phyloP scores from a whole-genome alignment of 1,140 invertebrate species.

The Oscheius sp. region DNA sequence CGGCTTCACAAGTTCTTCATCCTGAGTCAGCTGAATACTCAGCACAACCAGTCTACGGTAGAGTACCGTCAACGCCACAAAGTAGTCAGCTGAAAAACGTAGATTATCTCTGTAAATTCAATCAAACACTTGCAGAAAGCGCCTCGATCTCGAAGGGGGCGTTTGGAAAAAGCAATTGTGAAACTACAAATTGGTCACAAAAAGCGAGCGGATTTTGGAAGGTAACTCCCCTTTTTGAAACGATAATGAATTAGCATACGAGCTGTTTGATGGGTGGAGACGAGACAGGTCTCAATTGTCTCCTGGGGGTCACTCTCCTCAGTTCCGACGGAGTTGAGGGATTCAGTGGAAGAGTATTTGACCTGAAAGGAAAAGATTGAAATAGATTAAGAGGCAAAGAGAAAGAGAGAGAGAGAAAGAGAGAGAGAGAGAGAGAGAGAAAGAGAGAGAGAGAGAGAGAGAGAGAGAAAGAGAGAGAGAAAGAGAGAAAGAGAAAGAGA shows the following conservation, averaged over 20 bases:
- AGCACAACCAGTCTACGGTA: slow-evolving; percentile 69
- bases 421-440: too few species aligned
- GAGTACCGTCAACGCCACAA: slow-evolving; percentile 71
- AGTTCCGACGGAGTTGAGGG: slow-evolving; percentile 62
- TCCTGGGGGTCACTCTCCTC: slow-evolving; percentile 65
- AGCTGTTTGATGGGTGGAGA: slow-evolving; percentile 67
- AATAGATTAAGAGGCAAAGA: too few species aligned
- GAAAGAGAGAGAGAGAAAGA: too few species aligned
- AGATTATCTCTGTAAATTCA: slow-evolving; percentile 20
- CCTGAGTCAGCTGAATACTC: slow-evolving; percentile 54
- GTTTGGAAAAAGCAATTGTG: background rate
- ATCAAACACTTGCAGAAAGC: background rate
- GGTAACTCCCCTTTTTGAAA: background rate
- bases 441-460: too few species aligned
- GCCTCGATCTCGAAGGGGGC: too few species aligned
- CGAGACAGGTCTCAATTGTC: slow-evolving; percentile 72
- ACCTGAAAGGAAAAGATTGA: too few species aligned
- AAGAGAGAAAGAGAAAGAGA: too few species aligned
- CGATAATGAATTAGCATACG: slow-evolving; percentile 55
- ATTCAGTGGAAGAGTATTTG: slow-evolving; percentile 68
- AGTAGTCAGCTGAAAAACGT: slow-evolving; percentile 67
- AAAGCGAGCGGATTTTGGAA: background rate
- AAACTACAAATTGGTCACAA: too few species aligned
- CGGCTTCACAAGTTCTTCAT: slow-evolving; percentile 47
- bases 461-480: too few species aligned